phyloP scores from a whole-genome alignment of 2,797 vertebrate genomes.

The Craterocephalus amniculus region DNA sequence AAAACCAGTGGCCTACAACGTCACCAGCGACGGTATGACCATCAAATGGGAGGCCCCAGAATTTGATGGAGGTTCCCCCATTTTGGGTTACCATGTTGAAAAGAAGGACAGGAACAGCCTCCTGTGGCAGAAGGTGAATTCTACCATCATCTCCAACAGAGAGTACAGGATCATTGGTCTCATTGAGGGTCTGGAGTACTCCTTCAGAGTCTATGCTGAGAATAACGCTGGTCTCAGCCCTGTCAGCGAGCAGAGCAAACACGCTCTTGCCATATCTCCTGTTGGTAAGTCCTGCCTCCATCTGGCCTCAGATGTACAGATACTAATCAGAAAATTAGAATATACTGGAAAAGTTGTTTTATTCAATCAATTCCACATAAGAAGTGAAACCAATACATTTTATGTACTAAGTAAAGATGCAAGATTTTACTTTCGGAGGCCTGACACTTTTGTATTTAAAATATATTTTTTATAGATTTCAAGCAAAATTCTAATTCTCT shows the following conservation, averaged over 20 bases:
- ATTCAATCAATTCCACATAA: no score
- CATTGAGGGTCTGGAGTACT: constrained; percentile 96
- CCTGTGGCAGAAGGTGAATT: constrained; percentile 95
- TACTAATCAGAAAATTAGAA: no score
- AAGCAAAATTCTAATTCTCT: no score
- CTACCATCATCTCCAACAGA: constrained; percentile 89
- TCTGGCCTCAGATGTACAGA: constrained; percentile 9
- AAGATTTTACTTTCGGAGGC: no score
- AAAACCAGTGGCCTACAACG: constrained; percentile 92
- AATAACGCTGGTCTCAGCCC: constrained; percentile 94
- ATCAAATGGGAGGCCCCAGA: constrained; percentile 94
- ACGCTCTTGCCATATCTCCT: constrained; percentile 93
- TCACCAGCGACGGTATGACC: constrained; percentile 95
- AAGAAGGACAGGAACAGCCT: constrained; percentile 99
- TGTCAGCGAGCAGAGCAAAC: constrained; percentile 95
- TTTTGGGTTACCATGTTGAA: constrained; percentile 95
- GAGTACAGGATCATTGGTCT: constrained; percentile 94
- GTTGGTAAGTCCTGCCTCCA: constrained; percentile 88
- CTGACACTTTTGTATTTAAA: no score
- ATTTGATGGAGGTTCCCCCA: constrained; percentile 94
- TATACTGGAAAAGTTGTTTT: no score
- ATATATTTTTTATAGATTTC: no score
- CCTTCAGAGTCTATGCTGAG: constrained; percentile 94
- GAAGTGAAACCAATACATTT: no score
- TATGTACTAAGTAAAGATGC: no score